phyloP scores from a whole-genome alignment of 2,113 vertebrate genomes.

The Hippocampus barbouri region DNA sequence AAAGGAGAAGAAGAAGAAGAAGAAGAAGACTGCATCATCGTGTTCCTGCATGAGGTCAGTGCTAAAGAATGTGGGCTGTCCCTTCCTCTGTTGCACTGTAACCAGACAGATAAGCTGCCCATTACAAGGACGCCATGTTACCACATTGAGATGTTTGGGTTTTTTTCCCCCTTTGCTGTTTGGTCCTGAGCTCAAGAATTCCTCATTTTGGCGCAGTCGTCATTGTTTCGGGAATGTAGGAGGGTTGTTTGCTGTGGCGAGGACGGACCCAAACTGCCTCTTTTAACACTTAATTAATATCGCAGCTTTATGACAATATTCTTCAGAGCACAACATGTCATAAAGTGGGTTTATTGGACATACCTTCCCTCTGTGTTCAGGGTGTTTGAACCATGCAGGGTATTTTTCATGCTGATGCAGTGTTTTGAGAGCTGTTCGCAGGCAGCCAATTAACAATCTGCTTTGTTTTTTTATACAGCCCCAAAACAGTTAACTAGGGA shows the following conservation, averaged over 20 bases:
- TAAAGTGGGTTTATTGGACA: conserved; percentile 3
- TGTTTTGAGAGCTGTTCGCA: not conserved
- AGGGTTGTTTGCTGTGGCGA: conserved; percentile 21
- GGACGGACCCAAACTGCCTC: not conserved
- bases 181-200: conserved; percentile 27
- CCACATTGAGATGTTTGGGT: conserved; percentile 29
- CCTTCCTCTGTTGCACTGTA: conserved; percentile 50
- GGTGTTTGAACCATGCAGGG: not conserved
- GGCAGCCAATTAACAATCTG: not conserved
- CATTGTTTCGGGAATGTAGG: conserved; percentile 57
- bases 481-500: not conserved
- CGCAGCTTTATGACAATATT: not conserved
- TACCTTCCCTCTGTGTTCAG: not conserved
- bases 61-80: conserved; percentile 60
- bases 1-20: no score
- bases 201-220: conserved; percentile 24
- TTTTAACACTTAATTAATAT: not conserved
- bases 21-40: conserved; percentile 12
- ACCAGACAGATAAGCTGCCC: conserved; percentile 45
- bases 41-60: conserved; percentile 53
- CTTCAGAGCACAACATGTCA: not conserved
- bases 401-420: not conserved
- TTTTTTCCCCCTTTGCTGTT: not conserved
- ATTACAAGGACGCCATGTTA: conserved; percentile 33
- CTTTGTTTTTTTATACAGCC: not conserved